Evolutionary conservation across 1,140 invertebrate species (phyloP).

Genomic region (Rhagoletis zephyria): DNA sequence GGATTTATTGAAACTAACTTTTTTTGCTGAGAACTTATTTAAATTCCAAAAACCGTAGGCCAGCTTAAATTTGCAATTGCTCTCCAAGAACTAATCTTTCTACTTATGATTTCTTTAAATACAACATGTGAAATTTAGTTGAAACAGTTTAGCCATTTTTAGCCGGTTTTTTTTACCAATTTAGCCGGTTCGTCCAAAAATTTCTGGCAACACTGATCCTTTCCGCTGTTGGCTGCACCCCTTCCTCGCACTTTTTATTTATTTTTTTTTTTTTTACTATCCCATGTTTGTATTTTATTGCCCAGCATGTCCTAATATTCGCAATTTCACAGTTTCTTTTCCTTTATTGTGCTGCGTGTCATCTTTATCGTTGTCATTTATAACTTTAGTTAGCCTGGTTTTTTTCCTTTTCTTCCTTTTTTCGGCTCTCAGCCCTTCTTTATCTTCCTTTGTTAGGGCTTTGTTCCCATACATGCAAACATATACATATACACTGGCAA

Average conservation of each 20-base stretch:
- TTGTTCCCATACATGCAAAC: not conserved
- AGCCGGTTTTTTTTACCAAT: too few species aligned
- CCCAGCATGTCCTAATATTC: constrained; percentile 55
- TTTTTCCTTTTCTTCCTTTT: not conserved
- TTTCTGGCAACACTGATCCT: too few species aligned
- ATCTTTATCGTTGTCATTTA: constrained; percentile 56
- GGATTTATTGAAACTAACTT: too few species aligned
- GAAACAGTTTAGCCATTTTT: too few species aligned
- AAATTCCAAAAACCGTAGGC: too few species aligned
- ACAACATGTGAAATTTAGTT: too few species aligned
- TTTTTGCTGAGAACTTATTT: too few species aligned
- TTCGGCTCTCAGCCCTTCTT: not conserved
- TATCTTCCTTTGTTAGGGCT: not conserved
- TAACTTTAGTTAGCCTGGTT: not conserved
- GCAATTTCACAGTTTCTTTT: constrained; percentile 54
- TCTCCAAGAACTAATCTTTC: too few species aligned
- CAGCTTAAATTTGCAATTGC: too few species aligned
- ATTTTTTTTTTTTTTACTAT: not conserved
- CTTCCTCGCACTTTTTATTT: constrained; percentile 4
- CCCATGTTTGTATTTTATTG: constrained; percentile 50
- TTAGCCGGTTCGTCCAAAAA: too few species aligned
- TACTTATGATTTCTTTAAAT: too few species aligned
- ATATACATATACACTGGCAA: too few species aligned
- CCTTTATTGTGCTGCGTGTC: constrained; percentile 53
- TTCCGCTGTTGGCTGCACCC: not conserved